Conservation (phyloP, 2,797 vertebrate genomes). For the Pitangus sulphuratus region DNA sequence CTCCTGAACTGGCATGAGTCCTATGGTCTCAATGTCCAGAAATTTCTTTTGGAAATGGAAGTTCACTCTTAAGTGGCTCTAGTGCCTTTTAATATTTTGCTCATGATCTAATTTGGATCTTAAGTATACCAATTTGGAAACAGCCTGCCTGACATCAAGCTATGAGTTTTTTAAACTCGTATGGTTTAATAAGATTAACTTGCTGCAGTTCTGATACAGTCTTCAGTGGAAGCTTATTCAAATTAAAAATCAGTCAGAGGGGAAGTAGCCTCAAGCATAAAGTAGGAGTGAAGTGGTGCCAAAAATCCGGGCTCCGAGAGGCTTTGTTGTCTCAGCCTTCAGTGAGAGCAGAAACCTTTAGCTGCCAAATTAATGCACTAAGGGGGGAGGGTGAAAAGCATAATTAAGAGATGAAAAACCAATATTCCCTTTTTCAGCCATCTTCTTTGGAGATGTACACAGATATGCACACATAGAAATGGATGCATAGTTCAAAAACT, state of each 20-base stretch:
- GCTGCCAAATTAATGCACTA: slow-evolving; percentile 2
- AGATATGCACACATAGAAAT: neutral
- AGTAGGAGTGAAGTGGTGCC: slow-evolving; percentile 34
- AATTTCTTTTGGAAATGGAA: neutral
- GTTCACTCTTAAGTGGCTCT: neutral
- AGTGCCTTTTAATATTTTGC: slow-evolving; percentile 33
- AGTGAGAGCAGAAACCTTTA: neutral
- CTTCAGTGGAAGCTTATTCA: slow-evolving; percentile 40
- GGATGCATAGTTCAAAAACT: neutral
- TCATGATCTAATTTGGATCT: slow-evolving; percentile 44
- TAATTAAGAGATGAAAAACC: slow-evolving; percentile 34
- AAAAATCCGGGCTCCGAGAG: slow-evolving; percentile 1
- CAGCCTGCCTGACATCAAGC: slow-evolving; percentile 33
- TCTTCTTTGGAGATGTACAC: slow-evolving; percentile 19
- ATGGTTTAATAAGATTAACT: slow-evolving; percentile 49
- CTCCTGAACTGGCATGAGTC: neutral
- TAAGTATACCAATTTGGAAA: slow-evolving; percentile 22
- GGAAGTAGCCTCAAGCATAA: slow-evolving; percentile 43
- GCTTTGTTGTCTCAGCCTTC: slow-evolving; percentile 13
- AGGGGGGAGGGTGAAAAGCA: neutral
- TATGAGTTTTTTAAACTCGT: neutral
- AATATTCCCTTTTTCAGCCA: slow-evolving; percentile 31
- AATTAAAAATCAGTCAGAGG: slow-evolving; percentile 44
- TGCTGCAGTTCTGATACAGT: slow-evolving; percentile 31
- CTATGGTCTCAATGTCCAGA: neutral